These are phyloP conservation scores for Parasteatoda tepidariorum DNA, from an alignment of 1,140 invertebrate genomes.

Conservation along the genomic window DNA sequence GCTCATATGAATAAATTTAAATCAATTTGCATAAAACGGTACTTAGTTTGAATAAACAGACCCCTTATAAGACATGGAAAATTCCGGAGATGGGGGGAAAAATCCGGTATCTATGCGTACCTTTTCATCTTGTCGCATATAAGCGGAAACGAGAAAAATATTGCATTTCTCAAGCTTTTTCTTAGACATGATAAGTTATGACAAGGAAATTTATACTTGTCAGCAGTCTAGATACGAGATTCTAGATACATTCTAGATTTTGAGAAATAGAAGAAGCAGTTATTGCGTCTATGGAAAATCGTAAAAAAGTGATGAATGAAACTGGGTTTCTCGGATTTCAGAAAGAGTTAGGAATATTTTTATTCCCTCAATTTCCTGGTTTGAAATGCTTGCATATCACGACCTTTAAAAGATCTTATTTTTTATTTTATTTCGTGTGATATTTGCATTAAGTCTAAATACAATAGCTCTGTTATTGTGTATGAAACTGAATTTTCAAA, in stretches of 20 bases:
- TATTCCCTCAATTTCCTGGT: background rate
- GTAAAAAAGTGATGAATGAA: conserved; percentile 13
- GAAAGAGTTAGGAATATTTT: background rate
- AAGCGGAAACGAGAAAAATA: conserved; percentile 33
- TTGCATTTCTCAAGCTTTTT: conserved; percentile 46
- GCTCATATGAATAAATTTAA: conserved; percentile 52
- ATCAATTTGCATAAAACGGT: conserved; percentile 55
- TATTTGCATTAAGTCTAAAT: too few relatives aligned
- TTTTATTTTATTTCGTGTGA: background rate
- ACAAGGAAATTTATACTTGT: conserved; percentile 58
- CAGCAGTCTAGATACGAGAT: conserved; percentile 38
- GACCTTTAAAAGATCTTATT: background rate
- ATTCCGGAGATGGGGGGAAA: background rate
- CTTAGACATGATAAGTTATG: conserved; percentile 42
- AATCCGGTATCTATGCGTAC: background rate
- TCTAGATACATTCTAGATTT: conserved; percentile 3
- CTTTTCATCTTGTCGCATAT: background rate
- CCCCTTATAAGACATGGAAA: background rate
- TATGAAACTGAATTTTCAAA: background rate
- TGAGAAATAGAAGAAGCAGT: background rate
- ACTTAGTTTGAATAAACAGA: conserved; percentile 56
- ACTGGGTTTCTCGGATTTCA: background rate
- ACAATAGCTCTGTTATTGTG: background rate
- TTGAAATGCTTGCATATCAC: background rate
- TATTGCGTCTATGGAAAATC: background rate